A percentile compares a stretch with the other conserved stretches of the same genome.
Conservation (phyloP, 2,113 vertebrate genomes). For the Apaloderma vittatum region DNA sequence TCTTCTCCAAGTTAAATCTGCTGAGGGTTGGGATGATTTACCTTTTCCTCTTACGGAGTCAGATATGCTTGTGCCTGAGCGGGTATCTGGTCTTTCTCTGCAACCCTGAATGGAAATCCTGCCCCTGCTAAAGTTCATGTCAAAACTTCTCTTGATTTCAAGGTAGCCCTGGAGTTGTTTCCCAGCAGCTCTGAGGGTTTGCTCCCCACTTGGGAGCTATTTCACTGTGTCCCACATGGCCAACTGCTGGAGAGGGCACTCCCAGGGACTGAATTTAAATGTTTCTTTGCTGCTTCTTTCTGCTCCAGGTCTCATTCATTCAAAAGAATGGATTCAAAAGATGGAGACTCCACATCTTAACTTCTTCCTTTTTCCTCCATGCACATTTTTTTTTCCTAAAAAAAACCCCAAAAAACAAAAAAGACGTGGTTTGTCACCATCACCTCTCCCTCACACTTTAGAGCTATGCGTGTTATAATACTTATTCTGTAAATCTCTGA, state of each 20-base stretch:
- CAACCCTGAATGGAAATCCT: neutral
- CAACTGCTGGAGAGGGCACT: neutral
- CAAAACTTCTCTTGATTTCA: neutral
- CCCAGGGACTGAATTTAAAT: neutral
- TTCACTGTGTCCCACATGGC: rapidly evolving
- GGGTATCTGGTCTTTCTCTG: neutral
- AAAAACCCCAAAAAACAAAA: no score
- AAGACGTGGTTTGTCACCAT: no score
- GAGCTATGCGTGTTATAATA: neutral
- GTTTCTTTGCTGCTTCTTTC: neutral
- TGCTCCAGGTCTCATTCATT: neutral
- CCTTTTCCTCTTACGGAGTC: neutral
- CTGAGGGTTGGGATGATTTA: neutral
- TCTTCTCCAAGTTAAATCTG: neutral
- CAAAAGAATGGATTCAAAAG: neutral
- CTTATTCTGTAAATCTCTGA: neutral
- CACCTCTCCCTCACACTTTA: rapidly evolving
- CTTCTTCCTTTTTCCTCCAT: neutral
- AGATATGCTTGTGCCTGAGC: neutral
- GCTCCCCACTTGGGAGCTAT: neutral
- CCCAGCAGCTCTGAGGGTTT: neutral
- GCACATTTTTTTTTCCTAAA: neutral
- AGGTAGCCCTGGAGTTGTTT: neutral
- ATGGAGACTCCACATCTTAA: neutral
- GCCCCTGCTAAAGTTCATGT: neutral